Base-by-base conservation (phyloP, 1,140 invertebrate species). In the Asbolus verrucosus region DNA sequence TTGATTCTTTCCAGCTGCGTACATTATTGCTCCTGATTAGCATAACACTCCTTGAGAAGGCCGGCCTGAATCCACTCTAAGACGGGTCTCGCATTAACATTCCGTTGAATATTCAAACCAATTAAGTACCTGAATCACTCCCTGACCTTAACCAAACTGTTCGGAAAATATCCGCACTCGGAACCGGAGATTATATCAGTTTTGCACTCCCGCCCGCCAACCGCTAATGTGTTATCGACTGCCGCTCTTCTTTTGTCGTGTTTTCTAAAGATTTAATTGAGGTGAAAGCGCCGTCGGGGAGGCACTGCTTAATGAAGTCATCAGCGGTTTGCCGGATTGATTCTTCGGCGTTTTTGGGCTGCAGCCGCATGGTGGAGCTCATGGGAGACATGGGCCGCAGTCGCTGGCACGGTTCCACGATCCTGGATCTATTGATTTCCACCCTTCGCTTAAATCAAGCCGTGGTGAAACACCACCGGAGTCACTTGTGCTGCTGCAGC, bases 191-290 rank as follows among this genome's bases (percentile, higher is more conserved):
- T 54, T 31, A 54, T n/a, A n/a, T n/a, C n/a, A n/a, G n/a, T n/a
- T n/a, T n/a, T n/a, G n/a, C n/a, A n/a, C n/a, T n/a, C n/a, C n/a
- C n/a, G n/a, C n/a, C n/a, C n/a, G n/a, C 18, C 21, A 54, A 19
- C 18, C 46, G 4, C 8, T 54, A 24, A 54, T 54, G 18, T 43
- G 39, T 43, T 43, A 5, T 16, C 14, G 39, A 43, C 5, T 11
- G 33, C 33, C 11, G 33, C 15, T 11, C 39, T 43, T 43, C 39
- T 54, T 46, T 54, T 54, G 46, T 54, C 11, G n/a, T 14, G 2
- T 19, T 27, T 54, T 54, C 46, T 54, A 27, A 54, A 54, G 46
- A 54, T 54, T 54, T 54, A 54, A 54, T 54, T 54, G n/a, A n/a
- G n/a, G n/a, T n/a, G n/a, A n/a, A n/a, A 54, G 18, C 46, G 21